A percentile compares a stretch with the other conserved stretches of the same genome.
phyloP scores from a whole-genome alignment of 1,140 invertebrate genomes.

The Drosophila pachea region DNA sequence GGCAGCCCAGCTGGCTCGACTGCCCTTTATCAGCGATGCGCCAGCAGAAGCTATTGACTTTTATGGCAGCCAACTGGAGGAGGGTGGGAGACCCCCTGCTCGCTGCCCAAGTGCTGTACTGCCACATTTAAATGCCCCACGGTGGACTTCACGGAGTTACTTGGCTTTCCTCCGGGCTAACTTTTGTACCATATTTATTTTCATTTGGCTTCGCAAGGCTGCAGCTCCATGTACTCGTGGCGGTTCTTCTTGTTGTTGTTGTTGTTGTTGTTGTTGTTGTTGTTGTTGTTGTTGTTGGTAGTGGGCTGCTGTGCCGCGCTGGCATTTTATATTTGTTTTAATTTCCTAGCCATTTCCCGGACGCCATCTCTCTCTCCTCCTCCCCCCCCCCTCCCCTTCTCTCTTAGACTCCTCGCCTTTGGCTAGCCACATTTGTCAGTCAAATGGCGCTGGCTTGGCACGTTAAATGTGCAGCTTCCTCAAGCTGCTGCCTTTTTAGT shows the following conservation, averaged over 20 bases:
- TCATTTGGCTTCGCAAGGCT: conserved; percentile 50
- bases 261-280: conserved; percentile 18
- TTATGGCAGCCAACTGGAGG: conserved; percentile 64
- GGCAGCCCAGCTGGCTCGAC: conserved; percentile 7
- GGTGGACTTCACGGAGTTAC: conserved; percentile 24
- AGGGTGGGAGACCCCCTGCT: conserved; percentile 16
- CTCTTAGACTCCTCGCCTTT: neutral
- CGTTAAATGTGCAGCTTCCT: conserved; percentile 56
- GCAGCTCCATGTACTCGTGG: conserved; percentile 2
- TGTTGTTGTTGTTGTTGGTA: no score
- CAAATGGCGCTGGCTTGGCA: conserved; percentile 43
- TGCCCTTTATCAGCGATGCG: conserved; percentile 61
- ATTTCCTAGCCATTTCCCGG: conserved; percentile 73
- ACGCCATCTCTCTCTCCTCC: conserved; percentile 20
- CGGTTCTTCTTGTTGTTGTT: conserved; percentile 1
- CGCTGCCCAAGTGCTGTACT: conserved; percentile 31
- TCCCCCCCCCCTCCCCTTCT: no score
- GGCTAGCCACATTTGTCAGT: conserved; percentile 69
- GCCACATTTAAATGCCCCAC: conserved; percentile 43
- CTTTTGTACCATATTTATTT: conserved; percentile 58
- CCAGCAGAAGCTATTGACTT: conserved; percentile 72
- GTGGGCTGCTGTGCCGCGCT: conserved; percentile 24
- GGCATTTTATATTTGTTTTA: conserved; percentile 74
- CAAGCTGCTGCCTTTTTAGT: conserved; percentile 51
- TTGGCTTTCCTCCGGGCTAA: conserved; percentile 24